Percentiles rank a stretch among this genome's conserved stretches.
These are phyloP conservation scores for Drosophila setosimentum DNA, from an alignment of 2,888 invertebrate species.

Conservation along the genomic window DNA sequence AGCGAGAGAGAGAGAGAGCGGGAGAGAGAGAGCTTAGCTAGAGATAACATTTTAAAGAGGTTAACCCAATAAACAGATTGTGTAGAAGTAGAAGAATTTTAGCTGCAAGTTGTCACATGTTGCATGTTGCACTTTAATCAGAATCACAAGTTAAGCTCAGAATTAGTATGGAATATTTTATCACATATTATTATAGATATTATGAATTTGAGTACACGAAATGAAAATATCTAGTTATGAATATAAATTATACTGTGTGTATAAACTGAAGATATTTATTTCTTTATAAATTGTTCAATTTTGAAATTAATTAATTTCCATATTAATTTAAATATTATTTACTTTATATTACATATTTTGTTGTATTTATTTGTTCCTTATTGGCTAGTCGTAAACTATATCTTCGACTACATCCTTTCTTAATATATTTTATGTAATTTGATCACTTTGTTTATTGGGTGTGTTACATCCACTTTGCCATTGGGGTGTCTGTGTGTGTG, in stretches of 20 bases:
- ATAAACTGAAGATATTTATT: no score
- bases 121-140: neutral
- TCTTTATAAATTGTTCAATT: neutral
- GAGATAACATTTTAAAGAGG: conserved; percentile 16
- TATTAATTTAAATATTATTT: neutral
- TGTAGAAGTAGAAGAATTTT: neutral
- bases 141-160: neutral
- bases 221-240: no score
- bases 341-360: neutral
- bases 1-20: neutral
- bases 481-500: conserved; percentile 44
- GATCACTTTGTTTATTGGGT: conserved; percentile 61
- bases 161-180: no score
- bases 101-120: neutral
- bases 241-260: neutral
- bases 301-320: neutral
- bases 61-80: conserved; percentile 43
- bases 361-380: no score
- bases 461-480: conserved; percentile 31
- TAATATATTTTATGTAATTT: no score
- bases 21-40: neutral
- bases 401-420: no score
- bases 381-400: no score
- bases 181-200: no score
- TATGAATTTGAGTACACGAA: neutral